Evolutionary conservation across 2,888 invertebrate species (phyloP), one percentile per base, ranked within the genome.

Genomic region (Nycteola revayana): DNA sequence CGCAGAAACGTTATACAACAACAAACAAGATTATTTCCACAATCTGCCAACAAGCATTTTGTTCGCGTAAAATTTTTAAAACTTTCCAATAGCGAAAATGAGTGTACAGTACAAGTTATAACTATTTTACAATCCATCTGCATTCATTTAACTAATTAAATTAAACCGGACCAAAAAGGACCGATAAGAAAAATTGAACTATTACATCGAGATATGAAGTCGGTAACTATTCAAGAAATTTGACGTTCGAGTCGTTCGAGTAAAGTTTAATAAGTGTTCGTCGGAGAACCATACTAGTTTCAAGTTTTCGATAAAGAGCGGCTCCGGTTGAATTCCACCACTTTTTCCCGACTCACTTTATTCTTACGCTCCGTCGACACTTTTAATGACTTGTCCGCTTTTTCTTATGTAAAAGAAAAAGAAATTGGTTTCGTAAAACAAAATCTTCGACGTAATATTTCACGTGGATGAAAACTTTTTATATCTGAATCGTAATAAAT

Each of bases 301-400:
- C 64, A 75, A 86, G 75, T 82, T 82, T 74, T 70, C 74, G 79
- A 81, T 79, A 77, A 76, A 68, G 71, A 52, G 54, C 55, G 49
- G 59, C 67, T 68, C 54, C 63, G 56, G 56, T 67, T 69, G 64
- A 53, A 68, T 76, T 82, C 79, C 72, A 77, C 83, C 76, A 79
- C 72, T 81, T 74, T 72, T 67, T 61, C 62, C 67, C 59, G 60
- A 54, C 67, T 65, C 66, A 61, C 64, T 74, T 75, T 65, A 74
- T 76, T 77, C 73, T 78, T 73, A 75, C 81, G 81, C 80, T 83
- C 63, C 73, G 72, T 69, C 68, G 74, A 70, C 75, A 81, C 74
- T 84, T 85, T 84, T 86, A 86, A 86, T 86, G 83, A 85, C 83
- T 85, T 83, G 79, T 78, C 78, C 75, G 67, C 66, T 70, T 77